These are phyloP conservation scores for Drepana arcuata DNA, from an alignment of 1,140 invertebrate species.

Conservation along the genomic window DNA sequence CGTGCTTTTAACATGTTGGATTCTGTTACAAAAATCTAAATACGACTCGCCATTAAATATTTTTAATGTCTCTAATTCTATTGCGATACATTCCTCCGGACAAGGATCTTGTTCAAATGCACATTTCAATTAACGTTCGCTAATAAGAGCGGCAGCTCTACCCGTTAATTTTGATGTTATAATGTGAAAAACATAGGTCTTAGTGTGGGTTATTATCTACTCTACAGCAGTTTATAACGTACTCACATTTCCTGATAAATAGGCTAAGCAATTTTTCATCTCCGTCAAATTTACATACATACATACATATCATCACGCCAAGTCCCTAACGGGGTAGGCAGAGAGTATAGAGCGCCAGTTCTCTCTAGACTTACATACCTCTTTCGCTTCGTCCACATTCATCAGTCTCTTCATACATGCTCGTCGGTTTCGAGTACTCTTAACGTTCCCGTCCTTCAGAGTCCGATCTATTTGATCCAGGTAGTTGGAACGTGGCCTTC, in stretches of 20 bases:
- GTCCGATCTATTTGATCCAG: too few species aligned
- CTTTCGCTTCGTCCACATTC: too few species aligned
- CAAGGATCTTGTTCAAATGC: conserved; percentile 10
- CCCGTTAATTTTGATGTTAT: conserved; percentile 12
- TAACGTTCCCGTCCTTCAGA: too few species aligned
- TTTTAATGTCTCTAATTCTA: conserved; percentile 14
- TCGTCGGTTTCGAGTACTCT: too few species aligned
- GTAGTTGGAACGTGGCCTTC: too few species aligned
- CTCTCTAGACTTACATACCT: too few species aligned
- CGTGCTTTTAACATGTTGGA: conserved; percentile 8
- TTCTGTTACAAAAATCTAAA: conserved; percentile 16
- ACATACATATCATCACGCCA: too few species aligned
- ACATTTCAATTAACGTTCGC: conserved; percentile 11
- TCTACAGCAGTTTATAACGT: conserved; percentile 13
- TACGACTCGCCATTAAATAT: conserved; percentile 8
- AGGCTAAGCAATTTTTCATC: conserved; percentile 8
- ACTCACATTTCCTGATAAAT: conserved; percentile 16
- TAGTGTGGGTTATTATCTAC: conserved; percentile 6
- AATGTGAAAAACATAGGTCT: conserved; percentile 13
- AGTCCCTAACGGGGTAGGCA: too few species aligned
- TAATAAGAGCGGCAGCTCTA: conserved; percentile 14
- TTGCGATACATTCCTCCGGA: conserved; percentile 12
- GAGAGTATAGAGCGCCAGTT: too few species aligned
- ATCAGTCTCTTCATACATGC: too few species aligned
- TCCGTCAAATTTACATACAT: conserved; percentile 4